Evolutionary conservation across 2,888 invertebrate genomes (phyloP), one percentile per base, ranked within the genome.

Genomic region (Clostera curtula): DNA sequence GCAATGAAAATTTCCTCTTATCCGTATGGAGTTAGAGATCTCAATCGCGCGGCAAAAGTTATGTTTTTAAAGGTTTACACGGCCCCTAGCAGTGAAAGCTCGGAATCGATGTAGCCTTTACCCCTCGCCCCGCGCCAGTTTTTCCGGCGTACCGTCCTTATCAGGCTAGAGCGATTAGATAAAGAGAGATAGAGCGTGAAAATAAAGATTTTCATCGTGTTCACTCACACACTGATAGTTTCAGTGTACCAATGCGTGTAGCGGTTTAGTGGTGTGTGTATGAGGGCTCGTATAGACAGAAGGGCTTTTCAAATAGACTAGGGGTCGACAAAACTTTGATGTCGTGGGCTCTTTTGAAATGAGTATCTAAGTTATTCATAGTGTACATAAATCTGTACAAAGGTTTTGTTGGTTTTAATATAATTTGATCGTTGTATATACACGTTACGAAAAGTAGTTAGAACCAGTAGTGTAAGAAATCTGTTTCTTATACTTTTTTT

Each of bases 201-300:
- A 83, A 83, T 83, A 83, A 83, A 83, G 83, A 83, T 83, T 83
- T 83, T 83, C 83, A 83, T 82, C 83, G 83, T 82, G 82, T 82
- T 77, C 79, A 82, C 83, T 67, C 79, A 80, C 82, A 82, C 80
- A 61, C 55, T 38, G 54, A 50, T 56, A 65, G 66, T 70, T 72
- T 69, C 64, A 69, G 69, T 54, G 65, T 54, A 54, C 58, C 62
- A 49, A 49, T 49, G 39, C 56, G 67, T 69, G 61, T 62, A 64
- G 71, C 55, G 54, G 61, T 62, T 58, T 55, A 45, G 53, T 56
- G 54, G 67, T 68, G 68, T 73, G 74, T 55, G 69, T 46, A 56
- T 53, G 56, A 53, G 56, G 57, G 54, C 25, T 22, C 23, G 24
- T 56, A 53, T 54, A 55, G 57, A 58, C 56, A 53, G 57, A 57